A percentile compares a stretch with the other conserved stretches of the same genome.
Evolutionary conservation across 2,797 vertebrate genomes (phyloP).

Genomic region (Periophthalmus magnuspinnatus): DNA sequence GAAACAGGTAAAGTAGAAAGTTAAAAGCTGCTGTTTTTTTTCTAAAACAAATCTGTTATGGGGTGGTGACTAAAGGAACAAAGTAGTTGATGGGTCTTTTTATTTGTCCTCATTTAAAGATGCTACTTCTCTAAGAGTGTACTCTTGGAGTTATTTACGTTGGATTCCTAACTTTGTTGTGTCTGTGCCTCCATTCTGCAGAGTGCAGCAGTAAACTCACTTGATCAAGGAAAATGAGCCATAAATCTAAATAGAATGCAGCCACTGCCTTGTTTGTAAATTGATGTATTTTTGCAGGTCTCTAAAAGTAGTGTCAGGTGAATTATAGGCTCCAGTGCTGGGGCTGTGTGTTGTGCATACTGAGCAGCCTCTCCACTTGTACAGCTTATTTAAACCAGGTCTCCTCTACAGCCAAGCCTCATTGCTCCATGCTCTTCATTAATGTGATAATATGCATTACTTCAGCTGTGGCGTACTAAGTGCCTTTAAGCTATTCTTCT

Average conservation of each 20-base stretch:
- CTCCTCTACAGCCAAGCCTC: slow-evolving; percentile 40
- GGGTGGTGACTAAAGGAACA: background rate
- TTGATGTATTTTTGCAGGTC: slow-evolving; percentile 65
- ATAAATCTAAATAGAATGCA: slow-evolving; percentile 76
- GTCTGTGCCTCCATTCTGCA: slow-evolving; percentile 42
- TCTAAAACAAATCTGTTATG: background rate
- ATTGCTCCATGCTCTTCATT: background rate
- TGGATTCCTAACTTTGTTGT: slow-evolving; percentile 4
- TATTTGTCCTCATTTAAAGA: slow-evolving; percentile 2
- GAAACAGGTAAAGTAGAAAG: no score
- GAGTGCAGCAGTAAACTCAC: slow-evolving; percentile 62
- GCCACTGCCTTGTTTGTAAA: slow-evolving; percentile 55
- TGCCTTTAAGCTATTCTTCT: background rate
- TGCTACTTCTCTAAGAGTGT: slow-evolving; percentile 21
- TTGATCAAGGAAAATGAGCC: slow-evolving; percentile 75
- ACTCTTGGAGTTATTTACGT: background rate
- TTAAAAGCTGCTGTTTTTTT: background rate
- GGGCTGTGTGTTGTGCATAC: slow-evolving; percentile 49
- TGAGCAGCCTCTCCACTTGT: slow-evolving; percentile 42
- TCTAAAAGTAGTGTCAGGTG: slow-evolving; percentile 67
- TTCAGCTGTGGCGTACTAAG: background rate
- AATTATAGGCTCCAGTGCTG: slow-evolving; percentile 62
- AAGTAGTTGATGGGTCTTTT: background rate
- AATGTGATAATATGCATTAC: slow-evolving; percentile 1
- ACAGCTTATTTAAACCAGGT: slow-evolving; percentile 24